Evolutionary conservation across 1,140 invertebrate species (phyloP).

Genomic region (Phenacoccus solenopsis): DNA sequence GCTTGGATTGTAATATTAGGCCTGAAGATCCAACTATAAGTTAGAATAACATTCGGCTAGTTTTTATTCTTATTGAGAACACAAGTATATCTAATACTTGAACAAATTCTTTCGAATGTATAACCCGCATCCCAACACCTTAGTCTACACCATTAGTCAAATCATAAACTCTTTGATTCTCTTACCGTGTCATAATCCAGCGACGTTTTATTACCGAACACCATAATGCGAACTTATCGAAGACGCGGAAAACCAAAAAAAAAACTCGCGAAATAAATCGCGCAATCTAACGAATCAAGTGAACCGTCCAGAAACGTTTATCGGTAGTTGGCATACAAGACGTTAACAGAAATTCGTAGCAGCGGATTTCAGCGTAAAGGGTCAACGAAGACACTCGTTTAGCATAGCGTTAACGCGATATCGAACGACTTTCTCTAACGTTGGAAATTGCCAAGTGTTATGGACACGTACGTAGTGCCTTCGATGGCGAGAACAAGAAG

Average conservation of each 20-base stretch:
- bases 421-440: constrained; percentile 8
- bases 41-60: too few species aligned
- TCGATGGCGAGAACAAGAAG: constrained; percentile 8
- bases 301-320: neutral
- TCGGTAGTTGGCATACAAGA: neutral
- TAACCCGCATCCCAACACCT: too few species aligned
- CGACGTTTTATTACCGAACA: neutral
- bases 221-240: neutral
- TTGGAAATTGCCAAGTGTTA: constrained; percentile 13
- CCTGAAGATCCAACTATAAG: too few species aligned
- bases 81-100: too few species aligned
- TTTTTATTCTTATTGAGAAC: too few species aligned
- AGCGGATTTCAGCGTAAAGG: neutral
- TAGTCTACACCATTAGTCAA: too few species aligned
- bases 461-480: neutral
- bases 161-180: too few species aligned
- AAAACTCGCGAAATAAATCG: neutral
- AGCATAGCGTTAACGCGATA: neutral
- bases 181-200: constrained; percentile 6
- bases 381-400: neutral
- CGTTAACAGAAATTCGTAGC: neutral
- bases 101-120: too few species aligned
- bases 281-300: neutral
- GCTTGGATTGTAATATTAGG: too few species aligned
- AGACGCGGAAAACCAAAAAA: neutral